Percentiles rank a stretch among this genome's conserved stretches.
phyloP scores from a whole-genome alignment of 2,888 invertebrate genomes.

The Nephrocerus scutellatus region DNA sequence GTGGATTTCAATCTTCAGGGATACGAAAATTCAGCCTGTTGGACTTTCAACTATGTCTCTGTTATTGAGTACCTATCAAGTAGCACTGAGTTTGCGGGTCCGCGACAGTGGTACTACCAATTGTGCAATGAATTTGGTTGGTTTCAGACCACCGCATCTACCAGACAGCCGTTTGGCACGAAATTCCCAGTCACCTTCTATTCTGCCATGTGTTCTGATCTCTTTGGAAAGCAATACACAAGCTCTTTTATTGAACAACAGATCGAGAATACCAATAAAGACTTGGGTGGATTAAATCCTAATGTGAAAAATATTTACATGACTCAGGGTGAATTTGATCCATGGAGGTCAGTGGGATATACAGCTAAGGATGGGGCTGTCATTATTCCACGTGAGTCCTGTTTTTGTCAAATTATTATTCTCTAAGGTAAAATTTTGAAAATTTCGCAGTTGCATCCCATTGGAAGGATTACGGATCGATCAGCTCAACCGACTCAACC shows the following conservation, averaged over 20 bases:
- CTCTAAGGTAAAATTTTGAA: too few species aligned
- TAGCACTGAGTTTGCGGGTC: too few species aligned
- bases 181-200: constrained; percentile 38
- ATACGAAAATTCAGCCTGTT: constrained; percentile 12
- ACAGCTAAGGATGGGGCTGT: constrained; percentile 35
- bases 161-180: constrained; percentile 52
- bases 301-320: constrained; percentile 50
- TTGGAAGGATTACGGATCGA: constrained; percentile 36
- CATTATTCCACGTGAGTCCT: constrained; percentile 35
- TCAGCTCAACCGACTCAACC: constrained; percentile 27
- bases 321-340: constrained; percentile 53
- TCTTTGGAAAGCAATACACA: constrained; percentile 32
- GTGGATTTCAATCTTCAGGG: constrained; percentile 22
- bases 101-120: constrained; percentile 72
- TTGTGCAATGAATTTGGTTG: constrained; percentile 82
- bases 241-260: constrained; percentile 29
- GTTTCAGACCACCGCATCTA: constrained; percentile 65
- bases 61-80: constrained; percentile 8
- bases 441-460: constrained; percentile 33
- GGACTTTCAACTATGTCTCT: constrained; percentile 17
- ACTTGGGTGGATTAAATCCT: constrained; percentile 49
- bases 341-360: constrained; percentile 52
- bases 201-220: constrained; percentile 34
- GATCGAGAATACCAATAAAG: constrained; percentile 44
- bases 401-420: neutral